Conservation (phyloP, 23 tunicate genomes). For the Styela clava region DNA sequence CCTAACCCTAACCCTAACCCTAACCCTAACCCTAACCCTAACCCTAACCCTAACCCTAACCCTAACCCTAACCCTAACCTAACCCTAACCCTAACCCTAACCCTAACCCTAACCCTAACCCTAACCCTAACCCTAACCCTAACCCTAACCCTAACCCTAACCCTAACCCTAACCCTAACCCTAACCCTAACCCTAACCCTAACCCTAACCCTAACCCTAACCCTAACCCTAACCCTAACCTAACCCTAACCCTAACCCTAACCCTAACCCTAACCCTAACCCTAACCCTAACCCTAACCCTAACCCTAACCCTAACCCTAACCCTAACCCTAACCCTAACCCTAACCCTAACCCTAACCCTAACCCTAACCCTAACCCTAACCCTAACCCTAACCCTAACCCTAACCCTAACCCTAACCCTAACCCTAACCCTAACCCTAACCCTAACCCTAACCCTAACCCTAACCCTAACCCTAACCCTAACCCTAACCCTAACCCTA, state of each 20-base stretch:
- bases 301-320: conserved; percentile 52
- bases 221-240: conserved; percentile 78
- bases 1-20: conserved; percentile 78
- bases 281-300: conserved; percentile 47
- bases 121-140: conserved; percentile 63
- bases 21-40: conserved; percentile 76
- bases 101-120: conserved; percentile 78
- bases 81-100: conserved; percentile 76
- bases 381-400: conserved; percentile 61
- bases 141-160: conserved; percentile 49
- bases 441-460: conserved; percentile 52
- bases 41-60: conserved; percentile 77
- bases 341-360: conserved; percentile 80
- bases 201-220: conserved; percentile 73
- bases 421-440: conserved; percentile 55
- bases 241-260: conserved; percentile 68
- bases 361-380: conserved; percentile 64
- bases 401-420: conserved; percentile 59
- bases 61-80: conserved; percentile 77
- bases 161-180: conserved; percentile 64
- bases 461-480: conserved; percentile 57
- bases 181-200: conserved; percentile 66
- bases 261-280: conserved; percentile 68
- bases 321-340: conserved; percentile 62
- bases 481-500: conserved; percentile 57